A percentile compares a stretch with the other conserved stretches of the same genome.
Conservation (phyloP, 2,797 vertebrate species). For the Mallotus villosus region DNA sequence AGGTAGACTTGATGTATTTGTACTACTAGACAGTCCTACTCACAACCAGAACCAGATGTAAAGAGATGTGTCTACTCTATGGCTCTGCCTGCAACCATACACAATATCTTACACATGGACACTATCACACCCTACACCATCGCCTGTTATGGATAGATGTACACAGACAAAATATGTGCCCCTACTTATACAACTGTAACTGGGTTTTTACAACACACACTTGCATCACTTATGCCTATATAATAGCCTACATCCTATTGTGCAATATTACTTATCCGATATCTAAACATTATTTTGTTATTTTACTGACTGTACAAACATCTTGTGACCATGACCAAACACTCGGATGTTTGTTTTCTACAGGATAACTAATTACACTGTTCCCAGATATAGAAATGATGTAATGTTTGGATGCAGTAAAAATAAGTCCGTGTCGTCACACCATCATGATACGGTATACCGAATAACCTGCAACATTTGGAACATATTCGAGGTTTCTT, state of each 20-base stretch:
- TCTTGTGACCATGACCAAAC: too few relatives aligned
- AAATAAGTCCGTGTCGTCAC: constrained; percentile 50
- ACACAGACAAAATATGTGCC: too few relatives aligned
- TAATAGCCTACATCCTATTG: too few relatives aligned
- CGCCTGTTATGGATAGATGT: too few relatives aligned
- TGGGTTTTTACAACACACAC: too few relatives aligned
- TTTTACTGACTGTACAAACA: too few relatives aligned
- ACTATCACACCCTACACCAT: too few relatives aligned
- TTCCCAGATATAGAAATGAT: constrained; percentile 14
- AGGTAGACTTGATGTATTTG: background rate
- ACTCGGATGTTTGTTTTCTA: background rate
- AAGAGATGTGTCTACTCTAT: background rate
- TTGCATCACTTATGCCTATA: too few relatives aligned
- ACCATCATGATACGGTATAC: constrained; percentile 25
- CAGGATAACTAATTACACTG: background rate
- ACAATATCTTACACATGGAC: too few relatives aligned
- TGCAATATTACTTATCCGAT: too few relatives aligned
- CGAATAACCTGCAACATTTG: constrained; percentile 1
- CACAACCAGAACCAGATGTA: background rate
- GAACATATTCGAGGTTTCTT: background rate
- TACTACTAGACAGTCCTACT: background rate
- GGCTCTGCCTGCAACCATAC: background rate
- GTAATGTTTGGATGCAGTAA: constrained; percentile 44
- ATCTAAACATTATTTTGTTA: too few relatives aligned
- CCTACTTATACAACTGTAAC: too few relatives aligned